phyloP scores from a whole-genome alignment of 2,888 invertebrate genomes.

The Drosophila ustulata region DNA sequence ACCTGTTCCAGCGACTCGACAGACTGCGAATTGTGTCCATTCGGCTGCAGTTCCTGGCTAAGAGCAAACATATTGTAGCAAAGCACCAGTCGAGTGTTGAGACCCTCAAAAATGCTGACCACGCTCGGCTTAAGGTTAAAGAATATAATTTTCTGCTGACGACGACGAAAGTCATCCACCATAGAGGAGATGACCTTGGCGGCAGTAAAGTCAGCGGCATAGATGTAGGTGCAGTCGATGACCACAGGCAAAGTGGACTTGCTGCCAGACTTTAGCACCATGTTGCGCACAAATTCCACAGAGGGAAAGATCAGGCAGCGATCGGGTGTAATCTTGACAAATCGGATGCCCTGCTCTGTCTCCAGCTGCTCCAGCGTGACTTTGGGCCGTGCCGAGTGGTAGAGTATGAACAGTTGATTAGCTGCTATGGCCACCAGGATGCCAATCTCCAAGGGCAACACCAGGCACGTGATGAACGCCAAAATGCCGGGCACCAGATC shows the following conservation, averaged over 20 bases:
- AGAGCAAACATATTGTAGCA: constrained; percentile 80
- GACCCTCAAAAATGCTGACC: constrained; percentile 91
- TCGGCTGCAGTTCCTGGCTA: constrained; percentile 52
- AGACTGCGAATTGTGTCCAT: constrained; percentile 30
- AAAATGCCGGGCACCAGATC: constrained; percentile 94
- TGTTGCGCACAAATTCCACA: constrained; percentile 93
- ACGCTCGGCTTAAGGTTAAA: constrained; percentile 94
- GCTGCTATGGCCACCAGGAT: constrained; percentile 93
- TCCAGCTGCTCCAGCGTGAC: constrained; percentile 91
- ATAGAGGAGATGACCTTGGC: constrained; percentile 92
- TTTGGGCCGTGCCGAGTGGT: constrained; percentile 94
- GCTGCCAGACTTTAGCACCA: constrained; percentile 92
- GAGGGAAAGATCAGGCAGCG: constrained; percentile 96
- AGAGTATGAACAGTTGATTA: constrained; percentile 93
- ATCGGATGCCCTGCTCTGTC: constrained; percentile 89
- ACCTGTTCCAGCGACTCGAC: constrained; percentile 51
- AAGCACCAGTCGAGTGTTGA: constrained; percentile 75
- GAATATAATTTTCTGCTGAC: constrained; percentile 92
- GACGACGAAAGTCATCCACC: constrained; percentile 90
- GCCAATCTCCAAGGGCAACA: constrained; percentile 93
- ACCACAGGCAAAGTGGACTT: constrained; percentile 89
- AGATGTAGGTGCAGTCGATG: constrained; percentile 94
- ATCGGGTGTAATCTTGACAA: constrained; percentile 93
- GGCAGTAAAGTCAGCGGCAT: constrained; percentile 94
- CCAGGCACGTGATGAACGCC: constrained; percentile 94